Evolutionary conservation across 2,113 vertebrate genomes (phyloP), one percentile per base, ranked within the genome.

Genomic region (Elanus axillaris): DNA sequence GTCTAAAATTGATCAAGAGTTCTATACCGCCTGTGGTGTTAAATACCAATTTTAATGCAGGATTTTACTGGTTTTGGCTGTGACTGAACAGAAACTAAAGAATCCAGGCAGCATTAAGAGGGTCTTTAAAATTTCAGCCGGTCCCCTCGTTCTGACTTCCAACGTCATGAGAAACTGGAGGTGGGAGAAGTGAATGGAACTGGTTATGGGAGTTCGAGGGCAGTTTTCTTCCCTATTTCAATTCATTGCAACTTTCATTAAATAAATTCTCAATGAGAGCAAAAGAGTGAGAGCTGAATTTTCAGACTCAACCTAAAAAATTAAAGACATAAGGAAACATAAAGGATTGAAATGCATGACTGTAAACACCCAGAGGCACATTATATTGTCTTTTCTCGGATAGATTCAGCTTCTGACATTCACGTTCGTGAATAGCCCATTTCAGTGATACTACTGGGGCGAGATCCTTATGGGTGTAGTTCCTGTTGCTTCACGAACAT

Each of bases 301-400:
- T 94, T 92, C 90, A 84, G 74, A 58, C 78, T 88, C 62, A 86
- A 95, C 90, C 80, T 91, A 74, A 93, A 95, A 63, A 95, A 73
- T 80, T 87, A 71, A 79, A 91, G 74, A 60, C 62, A 74, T 58
- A 96, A 86, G 67, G 77, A 86, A 90, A 63, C 53, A 45, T 38
- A 80, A 92, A 94, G 68, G n/a, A 69, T 67, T 93, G 80, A 92
- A 96, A 81, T 32, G 27, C 79, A 36, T 75, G 56, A 73, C 62
- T 94, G 80, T 83, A 83, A 91, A 71, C 85, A 96, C 45, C 56
- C 81, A 88, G 63, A 45, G 53, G 47, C 52, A 47, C 47, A 5
- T 64, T n/a, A 23, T 67, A n/a, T 66, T 80, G 74, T 64, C 63
- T 93, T 84, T 88, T 86, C 76, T 88, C 50, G 63, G 56, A 8